These are phyloP conservation scores for Elaeidobius kamerunicus DNA, from an alignment of 2,888 invertebrate genomes.

Conservation along the genomic window DNA sequence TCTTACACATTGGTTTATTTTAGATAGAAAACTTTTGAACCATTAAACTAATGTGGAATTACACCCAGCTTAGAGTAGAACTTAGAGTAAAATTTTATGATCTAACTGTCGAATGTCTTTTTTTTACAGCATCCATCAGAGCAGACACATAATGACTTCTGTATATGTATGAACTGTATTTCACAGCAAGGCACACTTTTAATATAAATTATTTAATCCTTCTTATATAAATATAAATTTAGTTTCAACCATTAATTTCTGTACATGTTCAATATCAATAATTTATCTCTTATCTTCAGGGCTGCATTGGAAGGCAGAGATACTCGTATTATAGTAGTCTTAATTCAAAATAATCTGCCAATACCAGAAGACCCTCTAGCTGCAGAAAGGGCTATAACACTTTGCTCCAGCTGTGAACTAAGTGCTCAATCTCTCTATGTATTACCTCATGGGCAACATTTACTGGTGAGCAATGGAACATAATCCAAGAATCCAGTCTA, in stretches of 20 bases:
- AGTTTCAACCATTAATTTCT: not conserved
- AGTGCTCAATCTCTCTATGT: conserved; percentile 91
- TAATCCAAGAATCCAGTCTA: not conserved
- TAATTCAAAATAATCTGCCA: conserved; percentile 81
- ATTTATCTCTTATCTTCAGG: conserved; percentile 49
- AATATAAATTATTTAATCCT: no score
- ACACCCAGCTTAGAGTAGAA: no score
- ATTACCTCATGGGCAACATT: conserved; percentile 80
- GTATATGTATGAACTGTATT: no score
- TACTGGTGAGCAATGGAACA: conserved; percentile 48
- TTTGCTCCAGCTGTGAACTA: conserved; percentile 90
- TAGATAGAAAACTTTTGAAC: no score
- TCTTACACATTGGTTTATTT: no score
- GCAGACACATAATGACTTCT: no score
- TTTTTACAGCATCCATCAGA: no score
- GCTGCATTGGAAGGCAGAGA: conserved; percentile 69
- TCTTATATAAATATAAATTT: conserved; percentile 1
- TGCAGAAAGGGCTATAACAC: conserved; percentile 84
- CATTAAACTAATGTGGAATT: no score
- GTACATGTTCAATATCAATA: no score
- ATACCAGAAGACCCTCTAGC: conserved; percentile 81
- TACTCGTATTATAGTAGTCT: conserved; percentile 80
- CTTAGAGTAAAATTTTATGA: no score
- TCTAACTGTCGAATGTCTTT: no score
- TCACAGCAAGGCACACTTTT: no score